Evolutionary conservation across 2,113 vertebrate species (phyloP).

Genomic region (Seriola dumerili): DNA sequence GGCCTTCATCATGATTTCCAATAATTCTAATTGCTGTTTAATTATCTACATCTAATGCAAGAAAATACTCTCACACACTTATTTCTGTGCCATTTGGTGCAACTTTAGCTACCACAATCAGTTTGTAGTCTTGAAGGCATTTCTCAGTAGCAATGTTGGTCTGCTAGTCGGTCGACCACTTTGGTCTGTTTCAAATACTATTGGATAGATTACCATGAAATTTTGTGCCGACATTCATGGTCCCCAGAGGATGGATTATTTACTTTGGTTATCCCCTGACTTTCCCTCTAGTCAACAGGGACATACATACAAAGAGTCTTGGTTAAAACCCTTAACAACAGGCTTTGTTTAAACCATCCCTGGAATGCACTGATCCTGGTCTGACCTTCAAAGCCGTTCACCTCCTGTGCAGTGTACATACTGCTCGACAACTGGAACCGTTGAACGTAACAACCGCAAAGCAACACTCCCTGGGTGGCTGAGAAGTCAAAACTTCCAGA

Average conservation of each 20-base stretch:
- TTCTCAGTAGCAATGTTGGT: no score
- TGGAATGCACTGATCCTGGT: conserved; percentile 49
- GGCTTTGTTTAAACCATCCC: conserved; percentile 23
- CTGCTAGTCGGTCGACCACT: no score
- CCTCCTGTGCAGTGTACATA: not conserved
- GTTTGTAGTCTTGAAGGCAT: no score
- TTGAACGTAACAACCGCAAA: not conserved
- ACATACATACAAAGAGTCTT: not conserved
- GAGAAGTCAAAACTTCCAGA: not conserved
- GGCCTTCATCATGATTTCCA: not conserved
- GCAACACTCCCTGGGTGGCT: not conserved
- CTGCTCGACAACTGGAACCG: not conserved
- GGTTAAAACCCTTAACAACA: not conserved
- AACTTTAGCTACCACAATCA: no score
- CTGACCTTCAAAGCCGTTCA: conserved; percentile 34
- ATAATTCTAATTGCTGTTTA: not conserved
- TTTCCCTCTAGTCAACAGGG: not conserved
- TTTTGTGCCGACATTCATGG: no score
- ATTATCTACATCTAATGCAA: not conserved
- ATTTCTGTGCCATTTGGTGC: no score
- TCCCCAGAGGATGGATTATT: no score
- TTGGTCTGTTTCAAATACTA: no score
- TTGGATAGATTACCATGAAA: no score
- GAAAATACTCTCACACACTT: no score
- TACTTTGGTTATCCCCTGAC: not conserved